A percentile compares a stretch with the other conserved stretches of the same genome.
These are phyloP conservation scores for Gorilla gorilla DNA, from an alignment of 2,113 vertebrate genomes.

Conservation along the genomic window DNA sequence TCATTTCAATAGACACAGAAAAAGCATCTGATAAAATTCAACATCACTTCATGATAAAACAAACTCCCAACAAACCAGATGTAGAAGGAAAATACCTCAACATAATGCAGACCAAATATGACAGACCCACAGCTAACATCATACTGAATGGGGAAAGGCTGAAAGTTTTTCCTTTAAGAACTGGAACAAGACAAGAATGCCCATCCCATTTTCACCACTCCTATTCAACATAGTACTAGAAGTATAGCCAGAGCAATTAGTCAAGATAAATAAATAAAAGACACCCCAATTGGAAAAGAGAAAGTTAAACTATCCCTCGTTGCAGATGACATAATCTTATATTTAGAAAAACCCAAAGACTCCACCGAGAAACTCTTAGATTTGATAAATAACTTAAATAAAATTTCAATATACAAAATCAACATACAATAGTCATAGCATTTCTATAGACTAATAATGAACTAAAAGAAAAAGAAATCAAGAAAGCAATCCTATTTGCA, in stretches of 20 bases:
- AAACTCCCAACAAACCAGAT: no score
- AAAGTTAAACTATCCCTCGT: neutral
- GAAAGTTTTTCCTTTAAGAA: neutral
- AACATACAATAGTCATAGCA: neutral
- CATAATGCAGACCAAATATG: neutral
- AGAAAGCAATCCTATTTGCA: neutral
- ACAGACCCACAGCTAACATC: neutral
- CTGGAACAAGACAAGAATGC: neutral
- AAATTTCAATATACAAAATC: neutral
- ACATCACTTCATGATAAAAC: neutral
- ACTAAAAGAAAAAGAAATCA: neutral
- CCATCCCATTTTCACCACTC: neutral
- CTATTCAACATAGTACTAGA: neutral
- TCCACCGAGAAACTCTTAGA: neutral
- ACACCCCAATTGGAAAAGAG: neutral
- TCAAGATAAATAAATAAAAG: neutral
- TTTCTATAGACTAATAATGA: neutral
- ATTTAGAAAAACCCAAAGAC: neutral
- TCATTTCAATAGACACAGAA: neutral
- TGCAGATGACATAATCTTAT: neutral
- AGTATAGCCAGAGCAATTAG: neutral
- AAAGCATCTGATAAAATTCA: neutral
- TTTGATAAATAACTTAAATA: neutral
- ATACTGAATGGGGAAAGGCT: neutral
- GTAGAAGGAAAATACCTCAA: no score